Base-by-base conservation (phyloP, 2,113 vertebrate species). In the Smithornis capensis region DNA sequence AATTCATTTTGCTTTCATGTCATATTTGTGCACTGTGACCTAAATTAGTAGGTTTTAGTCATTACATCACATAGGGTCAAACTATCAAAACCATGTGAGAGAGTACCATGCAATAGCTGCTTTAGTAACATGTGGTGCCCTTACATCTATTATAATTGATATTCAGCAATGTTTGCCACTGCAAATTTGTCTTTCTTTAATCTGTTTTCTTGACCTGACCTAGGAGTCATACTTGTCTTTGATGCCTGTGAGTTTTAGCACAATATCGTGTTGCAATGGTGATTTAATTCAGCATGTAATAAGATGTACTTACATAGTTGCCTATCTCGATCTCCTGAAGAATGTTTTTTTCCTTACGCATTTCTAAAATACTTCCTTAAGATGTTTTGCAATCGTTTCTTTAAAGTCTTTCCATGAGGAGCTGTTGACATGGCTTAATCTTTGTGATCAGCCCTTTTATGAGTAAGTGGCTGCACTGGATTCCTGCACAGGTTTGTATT, bases 341-440 rank as follows among this genome's bases (percentile, higher is more conserved):
- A 90, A 90, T 86, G 60, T 71, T 94, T 92, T 71, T 96, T 94
- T 86, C 92, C 93, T 93, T 94, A 95, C 28, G 7, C 83, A 37
- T 78, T 94, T 87, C 86, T 97, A 64, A 74, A 92, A 68, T 84
- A 78, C 75, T 96, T 97, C 95, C 94, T 91, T 92, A 25, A 88
- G 47, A 29, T 12, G 76, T 96, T 96, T 95, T 88, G 88, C 92
- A 96, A 93, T 81, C 53, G 68, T 42, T 92, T 90, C 93, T 95
- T 90, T 93, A 74, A 95, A 96, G 85, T 40, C 50, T 19, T 90
- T 77, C 90, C 75, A 74, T 31, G 9, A n/a, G 59, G 79, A 80
- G 50, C 50, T 95, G 84, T 92, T 33, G 40, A 83, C 37, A 44
- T 27, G 23, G n/a, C 37, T 93, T 83, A 71, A 93, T 92, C 92